phyloP scores from a whole-genome alignment of 2,888 invertebrate species.

The Elgonia sp. region DNA sequence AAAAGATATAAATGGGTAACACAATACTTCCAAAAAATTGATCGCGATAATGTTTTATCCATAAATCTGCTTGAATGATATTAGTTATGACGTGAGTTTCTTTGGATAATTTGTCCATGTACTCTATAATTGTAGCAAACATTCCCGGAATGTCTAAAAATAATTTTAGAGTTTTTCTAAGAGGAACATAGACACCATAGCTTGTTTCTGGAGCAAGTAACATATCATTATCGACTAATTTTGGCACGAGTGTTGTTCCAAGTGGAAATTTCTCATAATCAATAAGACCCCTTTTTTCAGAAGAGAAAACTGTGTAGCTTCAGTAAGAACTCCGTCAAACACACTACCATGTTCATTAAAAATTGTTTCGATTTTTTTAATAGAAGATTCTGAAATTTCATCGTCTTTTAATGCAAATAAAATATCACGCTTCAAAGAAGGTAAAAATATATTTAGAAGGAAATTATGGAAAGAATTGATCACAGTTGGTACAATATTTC shows the following conservation, averaged over 20 bases:
- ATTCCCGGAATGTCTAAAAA: conserved; percentile 31
- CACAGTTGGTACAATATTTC: too few relatives aligned
- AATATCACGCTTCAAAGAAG: too few relatives aligned
- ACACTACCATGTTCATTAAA: neutral
- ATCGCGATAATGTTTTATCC: neutral
- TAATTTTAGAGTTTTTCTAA: neutral
- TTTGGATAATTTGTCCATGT: neutral
- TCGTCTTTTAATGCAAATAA: neutral
- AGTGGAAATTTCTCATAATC: neutral
- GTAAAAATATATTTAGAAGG: too few relatives aligned
- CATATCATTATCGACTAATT: neutral
- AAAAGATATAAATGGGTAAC: neutral
- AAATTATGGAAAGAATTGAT: too few relatives aligned
- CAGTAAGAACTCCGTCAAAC: neutral
- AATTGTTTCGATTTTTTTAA: neutral
- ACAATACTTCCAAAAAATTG: neutral
- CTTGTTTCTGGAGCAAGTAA: neutral
- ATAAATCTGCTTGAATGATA: conserved; percentile 25
- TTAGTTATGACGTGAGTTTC: conserved; percentile 18
- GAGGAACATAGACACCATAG: conserved; percentile 14
- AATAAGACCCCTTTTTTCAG: neutral
- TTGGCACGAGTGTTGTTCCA: neutral
- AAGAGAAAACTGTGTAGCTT: neutral
- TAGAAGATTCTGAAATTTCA: neutral
- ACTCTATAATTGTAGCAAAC: conserved; percentile 7